Evolutionary conservation across 2,113 vertebrate genomes (phyloP).

Genomic region (Petroica traversi): DNA sequence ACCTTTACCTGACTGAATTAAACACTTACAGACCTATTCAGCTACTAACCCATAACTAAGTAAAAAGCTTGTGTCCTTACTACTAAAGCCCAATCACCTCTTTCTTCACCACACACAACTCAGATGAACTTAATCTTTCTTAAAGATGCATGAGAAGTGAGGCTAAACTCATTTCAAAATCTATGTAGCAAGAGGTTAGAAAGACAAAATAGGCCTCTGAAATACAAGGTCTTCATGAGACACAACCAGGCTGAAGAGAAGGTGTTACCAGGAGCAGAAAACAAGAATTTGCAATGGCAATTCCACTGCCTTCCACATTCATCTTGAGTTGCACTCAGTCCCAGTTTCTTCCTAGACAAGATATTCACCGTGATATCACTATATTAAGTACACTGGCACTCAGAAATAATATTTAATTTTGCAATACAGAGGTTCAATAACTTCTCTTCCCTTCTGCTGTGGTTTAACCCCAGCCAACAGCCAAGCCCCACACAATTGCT

Average conservation of each 20-base stretch:
- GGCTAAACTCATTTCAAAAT: background rate
- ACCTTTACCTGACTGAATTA: background rate
- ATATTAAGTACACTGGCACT: background rate
- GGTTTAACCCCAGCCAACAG: background rate
- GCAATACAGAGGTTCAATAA: background rate
- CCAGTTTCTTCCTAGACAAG: background rate
- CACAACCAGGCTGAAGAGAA: background rate
- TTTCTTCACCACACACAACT: background rate
- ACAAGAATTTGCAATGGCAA: background rate
- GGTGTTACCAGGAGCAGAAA: background rate
- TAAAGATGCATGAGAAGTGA: background rate
- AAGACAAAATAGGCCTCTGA: background rate
- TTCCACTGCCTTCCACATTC: background rate
- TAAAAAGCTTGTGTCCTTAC: background rate
- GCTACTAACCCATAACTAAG: background rate
- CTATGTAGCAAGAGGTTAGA: background rate
- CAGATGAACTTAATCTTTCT: background rate
- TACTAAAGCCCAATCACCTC: background rate
- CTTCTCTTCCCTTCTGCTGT: background rate
- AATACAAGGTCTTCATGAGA: background rate
- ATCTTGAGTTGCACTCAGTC: background rate
- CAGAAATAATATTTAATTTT: background rate
- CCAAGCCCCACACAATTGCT: background rate
- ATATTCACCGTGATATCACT: background rate
- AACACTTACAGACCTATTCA: background rate